phyloP scores from a whole-genome alignment of 2,888 invertebrate species.

The Cecidostiba fungosa region DNA sequence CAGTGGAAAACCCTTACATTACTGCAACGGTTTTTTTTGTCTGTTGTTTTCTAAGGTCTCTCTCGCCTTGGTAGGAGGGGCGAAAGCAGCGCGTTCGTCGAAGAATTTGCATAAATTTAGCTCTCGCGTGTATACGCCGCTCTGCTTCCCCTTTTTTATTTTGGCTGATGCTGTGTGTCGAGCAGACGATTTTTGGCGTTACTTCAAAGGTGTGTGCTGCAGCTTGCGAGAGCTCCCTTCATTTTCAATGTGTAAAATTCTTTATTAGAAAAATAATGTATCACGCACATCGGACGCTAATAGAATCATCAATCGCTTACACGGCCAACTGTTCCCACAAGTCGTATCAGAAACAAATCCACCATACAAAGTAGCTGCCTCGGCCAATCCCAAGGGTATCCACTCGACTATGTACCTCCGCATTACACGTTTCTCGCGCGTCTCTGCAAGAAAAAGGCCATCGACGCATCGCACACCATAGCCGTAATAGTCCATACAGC shows the following conservation, averaged over 20 bases:
- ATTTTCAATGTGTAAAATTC: too few species aligned
- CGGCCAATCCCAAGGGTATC: not conserved
- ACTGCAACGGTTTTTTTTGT: constrained; percentile 72
- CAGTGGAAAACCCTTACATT: constrained; percentile 69
- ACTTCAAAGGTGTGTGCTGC: not conserved
- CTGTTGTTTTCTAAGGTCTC: constrained; percentile 52
- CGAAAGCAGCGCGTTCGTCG: constrained; percentile 47
- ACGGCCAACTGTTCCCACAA: not conserved
- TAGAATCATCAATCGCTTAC: constrained; percentile 11
- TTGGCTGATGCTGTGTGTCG: not conserved
- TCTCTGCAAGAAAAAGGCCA: not conserved
- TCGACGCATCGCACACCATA: not conserved
- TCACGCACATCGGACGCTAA: not conserved
- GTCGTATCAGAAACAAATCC: constrained; percentile 28
- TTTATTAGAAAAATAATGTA: too few species aligned
- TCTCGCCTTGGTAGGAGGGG: constrained; percentile 28
- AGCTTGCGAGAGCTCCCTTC: too few species aligned
- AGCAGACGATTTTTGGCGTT: constrained; percentile 12
- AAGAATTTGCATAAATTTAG: constrained; percentile 62
- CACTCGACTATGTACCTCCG: not conserved
- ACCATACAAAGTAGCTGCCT: constrained; percentile 18
- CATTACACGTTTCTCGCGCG: not conserved
- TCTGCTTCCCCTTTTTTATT: constrained; percentile 5
- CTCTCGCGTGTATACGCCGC: not conserved
- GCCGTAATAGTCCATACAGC: constrained; percentile 11